These are phyloP conservation scores for Anser cygnoides DNA, from an alignment of 2,113 vertebrate species.

Conservation along the genomic window DNA sequence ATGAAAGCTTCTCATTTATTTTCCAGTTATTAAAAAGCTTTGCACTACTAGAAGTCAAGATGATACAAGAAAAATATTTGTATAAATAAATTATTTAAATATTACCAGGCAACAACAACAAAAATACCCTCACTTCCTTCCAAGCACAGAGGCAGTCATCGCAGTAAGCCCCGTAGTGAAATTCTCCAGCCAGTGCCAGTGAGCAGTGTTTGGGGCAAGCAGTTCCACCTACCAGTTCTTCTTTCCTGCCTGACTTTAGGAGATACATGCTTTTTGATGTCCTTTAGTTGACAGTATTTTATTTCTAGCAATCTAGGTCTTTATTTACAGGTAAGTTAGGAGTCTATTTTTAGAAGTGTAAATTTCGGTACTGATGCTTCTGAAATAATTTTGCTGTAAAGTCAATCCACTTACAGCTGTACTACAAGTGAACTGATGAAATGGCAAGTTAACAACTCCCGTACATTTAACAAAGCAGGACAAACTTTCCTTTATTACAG, in stretches of 20 bases:
- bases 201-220: background rate
- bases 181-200: background rate
- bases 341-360: background rate
- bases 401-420: background rate
- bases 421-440: background rate
- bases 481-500: background rate
- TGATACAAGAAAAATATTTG: background rate
- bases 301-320: background rate
- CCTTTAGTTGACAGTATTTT: background rate
- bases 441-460: background rate
- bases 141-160: background rate
- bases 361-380: background rate
- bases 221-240: background rate
- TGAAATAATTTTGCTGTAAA: background rate
- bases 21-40: background rate
- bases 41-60: background rate
- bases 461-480: background rate
- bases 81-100: slow-evolving; percentile 25
- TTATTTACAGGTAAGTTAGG: background rate
- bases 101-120: slow-evolving; percentile 47
- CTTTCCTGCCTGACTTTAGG: background rate
- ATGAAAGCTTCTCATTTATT: background rate
- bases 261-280: background rate
- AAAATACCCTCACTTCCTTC: slow-evolving; percentile 30
- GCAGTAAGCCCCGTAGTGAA: background rate